Evolutionary conservation across 2,888 invertebrate species (phyloP).

Genomic region (Ommatoiulus sabulosus): DNA sequence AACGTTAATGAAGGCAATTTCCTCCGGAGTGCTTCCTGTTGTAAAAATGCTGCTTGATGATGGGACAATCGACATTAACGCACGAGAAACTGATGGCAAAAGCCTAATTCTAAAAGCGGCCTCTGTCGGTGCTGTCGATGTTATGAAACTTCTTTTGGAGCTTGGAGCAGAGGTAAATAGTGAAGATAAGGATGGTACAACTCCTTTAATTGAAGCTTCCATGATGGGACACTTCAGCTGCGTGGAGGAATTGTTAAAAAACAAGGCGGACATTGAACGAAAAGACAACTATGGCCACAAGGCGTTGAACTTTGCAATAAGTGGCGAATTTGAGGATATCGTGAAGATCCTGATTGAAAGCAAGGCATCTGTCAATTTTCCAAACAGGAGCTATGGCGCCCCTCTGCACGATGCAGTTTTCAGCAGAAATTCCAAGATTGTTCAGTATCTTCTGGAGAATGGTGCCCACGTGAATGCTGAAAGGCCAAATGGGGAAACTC

Average conservation of each 20-base stretch:
- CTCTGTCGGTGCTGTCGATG: neutral
- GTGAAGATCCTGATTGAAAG: neutral
- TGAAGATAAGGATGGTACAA: neutral
- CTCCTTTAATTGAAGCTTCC: neutral
- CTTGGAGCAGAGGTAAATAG: neutral
- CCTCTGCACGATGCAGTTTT: constrained; percentile 20
- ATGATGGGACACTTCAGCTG: neutral
- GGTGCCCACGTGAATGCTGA: neutral
- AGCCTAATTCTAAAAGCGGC: neutral
- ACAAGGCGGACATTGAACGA: neutral
- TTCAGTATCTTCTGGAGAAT: neutral
- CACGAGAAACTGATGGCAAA: neutral
- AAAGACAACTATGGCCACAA: constrained; percentile 7
- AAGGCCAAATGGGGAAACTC: neutral
- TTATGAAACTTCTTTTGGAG: neutral
- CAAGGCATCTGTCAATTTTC: neutral
- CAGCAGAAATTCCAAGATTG: neutral
- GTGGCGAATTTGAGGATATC: neutral
- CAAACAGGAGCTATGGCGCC: neutral
- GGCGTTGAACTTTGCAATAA: neutral
- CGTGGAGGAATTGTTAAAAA: neutral
- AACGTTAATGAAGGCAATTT: neutral
- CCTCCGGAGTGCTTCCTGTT: neutral
- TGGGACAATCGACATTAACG: neutral
- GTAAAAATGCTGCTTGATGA: neutral